Evolutionary conservation across 2,888 invertebrate genomes (phyloP).

Genomic region (Latrodectus hesperus): DNA sequence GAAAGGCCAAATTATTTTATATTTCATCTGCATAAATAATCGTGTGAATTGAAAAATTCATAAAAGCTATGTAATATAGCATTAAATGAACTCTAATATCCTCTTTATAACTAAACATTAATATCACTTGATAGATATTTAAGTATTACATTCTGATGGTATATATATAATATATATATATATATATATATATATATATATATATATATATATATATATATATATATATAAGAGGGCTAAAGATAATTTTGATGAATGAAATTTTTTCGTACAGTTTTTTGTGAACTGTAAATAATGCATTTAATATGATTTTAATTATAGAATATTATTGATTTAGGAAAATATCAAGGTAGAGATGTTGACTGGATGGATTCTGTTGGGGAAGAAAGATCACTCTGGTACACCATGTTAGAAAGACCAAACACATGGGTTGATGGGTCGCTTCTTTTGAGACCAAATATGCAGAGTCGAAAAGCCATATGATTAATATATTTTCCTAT

Average conservation of each 20-base stretch:
- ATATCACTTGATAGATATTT: too few species aligned
- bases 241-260: neutral
- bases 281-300: neutral
- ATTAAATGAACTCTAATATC: too few species aligned
- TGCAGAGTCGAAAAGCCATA: slow-evolving; percentile 71
- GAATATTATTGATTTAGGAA: slow-evolving; percentile 79
- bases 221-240: neutral
- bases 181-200: too few species aligned
- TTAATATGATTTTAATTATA: neutral
- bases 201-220: neutral
- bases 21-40: too few species aligned
- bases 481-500: neutral
- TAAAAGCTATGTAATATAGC: too few species aligned
- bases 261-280: neutral
- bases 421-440: slow-evolving; percentile 99
- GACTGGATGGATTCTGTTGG: slow-evolving; percentile 97
- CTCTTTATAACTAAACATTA: too few species aligned
- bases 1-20: too few species aligned
- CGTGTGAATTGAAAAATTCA: too few species aligned
- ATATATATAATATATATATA: too few species aligned
- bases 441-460: slow-evolving; percentile 84
- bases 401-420: slow-evolving; percentile 93
- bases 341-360: slow-evolving; percentile 87
- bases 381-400: slow-evolving; percentile 92
- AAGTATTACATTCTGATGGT: too few species aligned